Evolutionary conservation across 2,113 vertebrate genomes (phyloP), one percentile per base, ranked within the genome.

Genomic region (Euleptes europaea): DNA sequence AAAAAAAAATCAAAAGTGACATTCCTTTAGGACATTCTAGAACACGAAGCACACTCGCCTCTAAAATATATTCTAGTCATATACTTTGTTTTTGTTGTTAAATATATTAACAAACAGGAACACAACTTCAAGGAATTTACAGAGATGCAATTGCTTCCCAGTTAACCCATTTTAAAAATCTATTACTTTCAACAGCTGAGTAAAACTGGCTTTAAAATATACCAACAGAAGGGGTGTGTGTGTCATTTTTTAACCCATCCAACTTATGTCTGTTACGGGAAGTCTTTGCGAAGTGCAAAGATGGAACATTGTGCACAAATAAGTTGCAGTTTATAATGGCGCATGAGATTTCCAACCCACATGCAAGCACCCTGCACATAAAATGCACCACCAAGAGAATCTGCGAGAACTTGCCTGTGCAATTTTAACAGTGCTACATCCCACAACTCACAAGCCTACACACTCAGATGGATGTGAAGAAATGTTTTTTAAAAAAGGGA

Each of bases 31-130:
- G 70, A 88, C 77, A 85, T 76, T 88, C 86, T 82, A 80, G 87
- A 86, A 90, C 47, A 69, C 5, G 49, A 82, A 88, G 71, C 14
- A 35, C 88, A 77, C 47, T 89, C 83, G 38, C 86, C 31, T 90
- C 81, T 87, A 89, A 82, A 92, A 92, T 86, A 67, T 86, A 86
- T 86, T 88, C 80, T 88, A 75, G 23, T 63, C 21, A 3, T 5
- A 57, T 89, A 90, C 91, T 88, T 93, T 83, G 10, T 88, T 86
- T 78, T 89, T 88, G 65, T 21, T 86, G 89, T 84, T 77, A 92
- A 86, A 54, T 2, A 5, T 83, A 87, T 6, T 72, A 82, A n/a
- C 69, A 92, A 83, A 67, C n/a, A 92, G 88, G 89, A 69, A 87
- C 71, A 84, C 83, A 80, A 75, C 86, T 77, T 69, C 63, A 77